Conservation (phyloP, 2,888 invertebrate species). For the Adineta ricciae region DNA sequence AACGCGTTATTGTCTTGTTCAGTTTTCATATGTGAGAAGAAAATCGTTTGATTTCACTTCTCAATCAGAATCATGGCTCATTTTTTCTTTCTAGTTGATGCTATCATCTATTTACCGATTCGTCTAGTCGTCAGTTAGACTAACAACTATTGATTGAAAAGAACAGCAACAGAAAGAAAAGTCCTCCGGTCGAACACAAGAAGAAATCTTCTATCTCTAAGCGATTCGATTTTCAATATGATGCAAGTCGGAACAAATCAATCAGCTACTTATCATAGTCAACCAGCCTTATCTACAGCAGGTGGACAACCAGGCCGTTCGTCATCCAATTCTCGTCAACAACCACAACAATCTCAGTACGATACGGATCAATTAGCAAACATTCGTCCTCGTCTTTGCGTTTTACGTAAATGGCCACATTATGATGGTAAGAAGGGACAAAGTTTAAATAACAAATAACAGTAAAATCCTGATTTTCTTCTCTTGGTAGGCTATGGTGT, state of each 20-base stretch:
- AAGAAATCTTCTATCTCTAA: not conserved
- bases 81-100: not conserved
- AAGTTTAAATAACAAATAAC: not conserved
- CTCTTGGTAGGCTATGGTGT: not conserved
- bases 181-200: not conserved
- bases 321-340: not conserved
- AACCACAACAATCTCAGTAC: not conserved
- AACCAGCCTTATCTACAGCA: not conserved
- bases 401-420: constrained; percentile 13
- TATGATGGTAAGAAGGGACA: not conserved
- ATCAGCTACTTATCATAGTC: not conserved
- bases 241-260: constrained; percentile 10
- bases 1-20: not conserved
- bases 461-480: not conserved
- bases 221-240: not conserved
- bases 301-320: not conserved
- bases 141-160: not conserved
- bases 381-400: not conserved
- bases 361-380: not conserved
- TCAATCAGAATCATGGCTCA: not conserved
- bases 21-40: not conserved
- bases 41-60: not conserved
- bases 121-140: not conserved
- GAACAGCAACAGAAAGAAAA: not conserved
- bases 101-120: not conserved